These are phyloP conservation scores for Poecilobothrus nobilitatus DNA, from an alignment of 2,888 invertebrate genomes.

Conservation along the genomic window DNA sequence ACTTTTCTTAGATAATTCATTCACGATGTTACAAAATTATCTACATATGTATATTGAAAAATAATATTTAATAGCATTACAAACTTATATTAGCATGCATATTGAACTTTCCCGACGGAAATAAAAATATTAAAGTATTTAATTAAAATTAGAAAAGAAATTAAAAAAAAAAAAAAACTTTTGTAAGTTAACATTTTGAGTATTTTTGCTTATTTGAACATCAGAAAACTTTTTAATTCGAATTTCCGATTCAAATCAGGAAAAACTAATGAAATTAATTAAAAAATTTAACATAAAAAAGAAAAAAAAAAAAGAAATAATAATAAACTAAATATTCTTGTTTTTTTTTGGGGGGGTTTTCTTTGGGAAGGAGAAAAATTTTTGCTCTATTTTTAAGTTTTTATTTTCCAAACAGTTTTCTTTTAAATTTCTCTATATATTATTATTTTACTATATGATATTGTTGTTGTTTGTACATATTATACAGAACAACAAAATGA, in stretches of 20 bases:
- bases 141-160: too few relatives aligned
- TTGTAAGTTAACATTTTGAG: not conserved
- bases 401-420: not conserved
- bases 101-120: too few relatives aligned
- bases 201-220: not conserved
- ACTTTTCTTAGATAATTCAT: too few relatives aligned
- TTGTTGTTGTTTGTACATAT: too few relatives aligned
- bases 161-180: too few relatives aligned
- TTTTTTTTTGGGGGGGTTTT: not conserved
- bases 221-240: not conserved
- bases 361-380: not conserved
- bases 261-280: slow-evolving; percentile 6
- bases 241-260: not conserved
- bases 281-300: not conserved
- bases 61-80: too few relatives aligned
- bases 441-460: not conserved
- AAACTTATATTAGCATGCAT: too few relatives aligned
- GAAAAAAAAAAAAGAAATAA: not conserved
- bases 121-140: too few relatives aligned
- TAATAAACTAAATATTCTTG: not conserved
- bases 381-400: not conserved
- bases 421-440: not conserved
- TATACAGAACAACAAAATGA: too few relatives aligned
- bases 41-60: too few relatives aligned
- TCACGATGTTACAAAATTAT: too few relatives aligned